Percentiles rank a stretch among this genome's conserved stretches.
phyloP scores from a whole-genome alignment of 2,888 invertebrate species.

The Parascotia fuliginaria region DNA sequence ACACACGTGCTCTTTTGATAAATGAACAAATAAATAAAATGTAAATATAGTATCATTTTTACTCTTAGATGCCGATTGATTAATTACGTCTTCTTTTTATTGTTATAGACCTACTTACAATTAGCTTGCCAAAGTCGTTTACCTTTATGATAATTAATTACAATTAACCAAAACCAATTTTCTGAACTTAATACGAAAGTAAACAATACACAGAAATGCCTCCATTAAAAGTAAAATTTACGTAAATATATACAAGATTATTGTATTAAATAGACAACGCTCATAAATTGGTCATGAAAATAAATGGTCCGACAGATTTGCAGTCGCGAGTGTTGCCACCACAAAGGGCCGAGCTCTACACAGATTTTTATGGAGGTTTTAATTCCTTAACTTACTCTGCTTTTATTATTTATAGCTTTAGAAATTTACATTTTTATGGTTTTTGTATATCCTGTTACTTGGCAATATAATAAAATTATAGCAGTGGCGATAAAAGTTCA shows the following conservation, averaged over 20 bases:
- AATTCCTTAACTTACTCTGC: slow-evolving; percentile 28
- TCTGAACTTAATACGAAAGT: background rate
- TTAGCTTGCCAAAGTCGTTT: no score
- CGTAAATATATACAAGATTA: slow-evolving; percentile 13
- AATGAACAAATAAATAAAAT: no score
- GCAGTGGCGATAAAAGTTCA: slow-evolving; percentile 31
- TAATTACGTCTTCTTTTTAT: no score
- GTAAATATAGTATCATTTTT: no score
- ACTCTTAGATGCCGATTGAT: no score
- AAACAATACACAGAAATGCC: background rate
- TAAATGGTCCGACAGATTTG: slow-evolving; percentile 30
- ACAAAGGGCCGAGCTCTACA: slow-evolving; percentile 9
- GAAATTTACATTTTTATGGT: slow-evolving; percentile 36
- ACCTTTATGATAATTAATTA: no score
- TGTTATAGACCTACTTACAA: no score
- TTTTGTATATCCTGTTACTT: slow-evolving; percentile 29
- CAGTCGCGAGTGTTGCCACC: slow-evolving; percentile 21
- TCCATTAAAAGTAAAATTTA: slow-evolving; percentile 6
- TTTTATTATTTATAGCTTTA: slow-evolving; percentile 32
- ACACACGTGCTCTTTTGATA: no score
- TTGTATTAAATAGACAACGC: slow-evolving; percentile 24
- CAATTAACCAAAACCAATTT: no score
- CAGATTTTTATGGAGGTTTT: slow-evolving; percentile 30
- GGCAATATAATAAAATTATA: slow-evolving; percentile 27
- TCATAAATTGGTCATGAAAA: slow-evolving; percentile 35